Conservation (phyloP, 2,113 vertebrate species). For the Limanda limanda region DNA sequence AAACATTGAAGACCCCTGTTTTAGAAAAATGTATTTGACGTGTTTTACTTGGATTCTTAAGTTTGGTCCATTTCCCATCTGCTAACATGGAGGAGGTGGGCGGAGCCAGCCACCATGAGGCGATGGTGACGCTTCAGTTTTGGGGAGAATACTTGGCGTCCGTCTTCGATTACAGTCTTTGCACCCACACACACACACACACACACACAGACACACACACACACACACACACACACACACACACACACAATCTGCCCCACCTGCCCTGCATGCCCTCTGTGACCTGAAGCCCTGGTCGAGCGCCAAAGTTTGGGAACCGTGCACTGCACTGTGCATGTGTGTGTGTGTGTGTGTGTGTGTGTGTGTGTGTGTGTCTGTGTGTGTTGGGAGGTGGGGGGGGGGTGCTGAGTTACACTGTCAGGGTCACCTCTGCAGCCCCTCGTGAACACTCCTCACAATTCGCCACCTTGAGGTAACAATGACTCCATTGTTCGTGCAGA, state of each 20-base stretch:
- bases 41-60: too few species aligned
- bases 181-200: conserved; percentile 3
- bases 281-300: conserved; percentile 49
- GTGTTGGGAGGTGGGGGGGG: conserved; percentile 10
- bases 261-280: conserved; percentile 41
- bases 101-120: too few species aligned
- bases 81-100: too few species aligned
- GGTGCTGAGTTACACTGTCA: conserved; percentile 66
- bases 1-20: too few species aligned
- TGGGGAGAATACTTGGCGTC: too few species aligned
- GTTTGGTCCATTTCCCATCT: too few species aligned
- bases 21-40: too few species aligned
- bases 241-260: conserved; percentile 5
- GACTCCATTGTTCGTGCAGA: conserved; percentile 70
- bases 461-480: conserved; percentile 81
- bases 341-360: conserved; percentile 16
- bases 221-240: conserved; percentile 9
- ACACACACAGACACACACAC: conserved; percentile 3
- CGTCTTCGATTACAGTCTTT: too few species aligned
- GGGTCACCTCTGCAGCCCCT: conserved; percentile 71
- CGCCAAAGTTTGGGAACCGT: conserved; percentile 38
- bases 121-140: too few species aligned
- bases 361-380: conserved; percentile 17
- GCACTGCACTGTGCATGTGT: conserved; percentile 8
- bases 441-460: conserved; percentile 69